Evolutionary conservation across 2,888 invertebrate species (phyloP), one percentile per base, ranked within the genome.

Genomic region (Acanthoscelides obtectus): DNA sequence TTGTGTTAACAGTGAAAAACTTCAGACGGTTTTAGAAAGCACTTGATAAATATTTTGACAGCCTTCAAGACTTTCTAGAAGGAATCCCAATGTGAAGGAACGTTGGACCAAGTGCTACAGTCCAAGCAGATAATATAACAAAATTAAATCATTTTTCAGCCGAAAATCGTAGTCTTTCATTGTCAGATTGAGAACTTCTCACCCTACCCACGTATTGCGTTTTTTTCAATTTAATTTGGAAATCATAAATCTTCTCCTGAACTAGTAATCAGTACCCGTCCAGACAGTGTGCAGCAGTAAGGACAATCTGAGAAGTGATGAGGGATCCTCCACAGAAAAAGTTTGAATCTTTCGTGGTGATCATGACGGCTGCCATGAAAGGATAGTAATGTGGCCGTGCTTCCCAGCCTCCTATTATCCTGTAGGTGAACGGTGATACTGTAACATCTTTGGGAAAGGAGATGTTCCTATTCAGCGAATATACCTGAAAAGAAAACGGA

Each of bases 281-380:
- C 5, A 74, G 69, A 64, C 79, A 79, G 66, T 79, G 79, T 12
- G 77, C 79, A 20, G 79, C 77, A 17, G 78, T 79, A 45, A 79
- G 70, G 65, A 79, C 73, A 71, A 74, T 77, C 66, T 77, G 73
- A 0, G 64, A 6, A 63, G 74, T 75, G 12, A 79, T 74, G 12
- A 79, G 69, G 17, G 76, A 77, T 12, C 77, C 79, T 19, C 79
- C 79, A 71, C 79, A 79, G 63, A 79, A 79, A 63, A 73, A 72
- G 2, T 72, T 72, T 0, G 71, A 66, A 5, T 27, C 19, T 0
- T 72, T 69, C 3, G 71, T 71, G 20, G 75, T 72, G 2, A 75
- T 71, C 63, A 73, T 76, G 20, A 79, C 68, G 4, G 76, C 79
- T 20, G 75, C 76, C 72, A 77, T 76, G 66, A 76, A 78, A 0